These are phyloP conservation scores for Clanis bilineata DNA, from an alignment of 2,888 invertebrate species.

Conservation along the genomic window DNA sequence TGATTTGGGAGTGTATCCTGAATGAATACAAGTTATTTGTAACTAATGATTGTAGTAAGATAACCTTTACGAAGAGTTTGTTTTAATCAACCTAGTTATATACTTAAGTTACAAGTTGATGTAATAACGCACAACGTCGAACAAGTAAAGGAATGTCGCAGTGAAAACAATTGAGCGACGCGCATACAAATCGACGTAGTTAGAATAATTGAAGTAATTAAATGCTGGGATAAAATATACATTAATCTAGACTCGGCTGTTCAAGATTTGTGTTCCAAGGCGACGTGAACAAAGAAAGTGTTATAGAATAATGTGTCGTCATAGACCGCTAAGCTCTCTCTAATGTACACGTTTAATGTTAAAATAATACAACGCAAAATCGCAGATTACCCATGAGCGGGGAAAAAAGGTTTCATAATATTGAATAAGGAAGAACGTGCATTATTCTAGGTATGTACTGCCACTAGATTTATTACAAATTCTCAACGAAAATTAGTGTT, in stretches of 20 bases:
- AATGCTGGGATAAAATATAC: constrained; percentile 7
- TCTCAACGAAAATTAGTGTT: too few species aligned
- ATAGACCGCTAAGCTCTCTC: background rate
- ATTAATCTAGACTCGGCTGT: constrained; percentile 4
- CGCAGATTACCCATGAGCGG: background rate
- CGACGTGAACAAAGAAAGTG: background rate
- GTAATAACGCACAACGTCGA: constrained; percentile 15
- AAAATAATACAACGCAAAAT: background rate
- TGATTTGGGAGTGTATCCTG: background rate
- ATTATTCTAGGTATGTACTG: background rate
- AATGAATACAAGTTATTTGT: background rate
- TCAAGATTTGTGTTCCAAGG: constrained; percentile 4
- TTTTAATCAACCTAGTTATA: background rate
- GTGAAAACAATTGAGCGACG: constrained; percentile 34
- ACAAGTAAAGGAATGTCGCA: constrained; percentile 33
- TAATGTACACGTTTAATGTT: background rate
- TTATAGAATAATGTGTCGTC: background rate
- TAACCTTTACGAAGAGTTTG: constrained; percentile 11
- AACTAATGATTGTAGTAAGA: background rate
- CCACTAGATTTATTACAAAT: constrained; percentile 44
- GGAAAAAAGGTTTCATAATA: background rate
- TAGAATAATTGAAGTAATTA: constrained; percentile 17
- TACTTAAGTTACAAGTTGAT: background rate
- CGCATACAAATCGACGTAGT: constrained; percentile 26
- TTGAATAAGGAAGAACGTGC: background rate